Conservation (phyloP, 2,888 invertebrate species). For the Diaperis boleti region DNA sequence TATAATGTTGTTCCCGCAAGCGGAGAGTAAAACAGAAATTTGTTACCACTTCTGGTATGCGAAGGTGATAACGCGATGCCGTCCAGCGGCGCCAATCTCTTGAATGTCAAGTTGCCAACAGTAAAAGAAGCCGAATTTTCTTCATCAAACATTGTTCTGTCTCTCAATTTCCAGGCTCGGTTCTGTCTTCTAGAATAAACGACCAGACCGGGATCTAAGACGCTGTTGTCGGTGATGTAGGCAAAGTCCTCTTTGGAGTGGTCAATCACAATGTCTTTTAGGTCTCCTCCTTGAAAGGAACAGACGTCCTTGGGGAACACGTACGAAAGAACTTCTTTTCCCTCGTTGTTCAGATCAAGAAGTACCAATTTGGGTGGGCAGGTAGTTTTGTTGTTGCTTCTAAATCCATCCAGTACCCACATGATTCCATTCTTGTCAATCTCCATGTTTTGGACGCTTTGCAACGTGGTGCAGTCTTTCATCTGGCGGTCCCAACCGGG, state of each 20-base stretch:
- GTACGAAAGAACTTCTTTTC: slow-evolving; percentile 71
- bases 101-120: slow-evolving; percentile 69
- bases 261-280: slow-evolving; percentile 80
- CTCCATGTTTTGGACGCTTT: slow-evolving; percentile 81
- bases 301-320: slow-evolving; percentile 72
- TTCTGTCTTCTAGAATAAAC: slow-evolving; percentile 75
- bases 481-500: slow-evolving; percentile 72
- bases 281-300: slow-evolving; percentile 69
- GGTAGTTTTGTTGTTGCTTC: slow-evolving; percentile 69
- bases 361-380: slow-evolving; percentile 78
- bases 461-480: slow-evolving; percentile 71
- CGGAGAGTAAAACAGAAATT: slow-evolving; percentile 56
- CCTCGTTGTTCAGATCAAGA: slow-evolving; percentile 74
- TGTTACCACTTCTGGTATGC: slow-evolving; percentile 32
- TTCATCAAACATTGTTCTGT: slow-evolving; percentile 75
- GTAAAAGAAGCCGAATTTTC: slow-evolving; percentile 71
- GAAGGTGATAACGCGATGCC: slow-evolving; percentile 78
- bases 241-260: slow-evolving; percentile 76
- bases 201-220: slow-evolving; percentile 77
- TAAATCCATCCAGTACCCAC: slow-evolving; percentile 75
- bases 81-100: slow-evolving; percentile 73
- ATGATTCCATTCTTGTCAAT: slow-evolving; percentile 78
- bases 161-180: slow-evolving; percentile 78
- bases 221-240: slow-evolving; percentile 77
- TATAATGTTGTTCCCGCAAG: slow-evolving; percentile 66